These are phyloP conservation scores for Melieria crassipennis DNA, from an alignment of 2,888 invertebrate species.

Conservation along the genomic window DNA sequence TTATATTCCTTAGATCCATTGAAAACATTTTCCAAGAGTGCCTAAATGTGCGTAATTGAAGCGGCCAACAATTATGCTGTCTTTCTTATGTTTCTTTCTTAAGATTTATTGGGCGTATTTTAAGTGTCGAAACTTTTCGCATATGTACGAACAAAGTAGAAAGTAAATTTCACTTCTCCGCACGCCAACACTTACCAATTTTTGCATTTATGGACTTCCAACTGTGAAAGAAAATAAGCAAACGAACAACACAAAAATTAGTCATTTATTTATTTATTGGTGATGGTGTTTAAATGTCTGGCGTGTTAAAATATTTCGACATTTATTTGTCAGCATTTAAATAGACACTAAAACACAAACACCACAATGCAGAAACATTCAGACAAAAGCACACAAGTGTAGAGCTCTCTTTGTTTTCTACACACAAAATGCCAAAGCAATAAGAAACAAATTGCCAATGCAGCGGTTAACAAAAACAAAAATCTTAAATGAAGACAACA, in stretches of 20 bases:
- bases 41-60: no score
- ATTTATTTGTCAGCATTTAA: not conserved
- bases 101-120: no score
- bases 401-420: not conserved
- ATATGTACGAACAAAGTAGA: no score
- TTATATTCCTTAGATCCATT: no score
- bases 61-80: no score
- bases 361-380: not conserved
- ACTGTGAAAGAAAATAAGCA: not conserved
- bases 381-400: not conserved
- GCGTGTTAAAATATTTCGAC: not conserved
- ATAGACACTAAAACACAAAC: not conserved
- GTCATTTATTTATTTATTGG: not conserved
- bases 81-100: no score
- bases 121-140: no score
- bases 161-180: no score
- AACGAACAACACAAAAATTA: not conserved
- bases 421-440: not conserved
- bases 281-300: not conserved
- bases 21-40: no score
- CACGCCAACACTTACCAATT: slow-evolving; percentile 35
- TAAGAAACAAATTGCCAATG: not conserved
- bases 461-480: not conserved
- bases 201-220: not conserved
- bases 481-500: not conserved